These are phyloP conservation scores for Aselliscus stoliczkanus DNA, from an alignment of 2,797 vertebrate species.

Conservation along the genomic window DNA sequence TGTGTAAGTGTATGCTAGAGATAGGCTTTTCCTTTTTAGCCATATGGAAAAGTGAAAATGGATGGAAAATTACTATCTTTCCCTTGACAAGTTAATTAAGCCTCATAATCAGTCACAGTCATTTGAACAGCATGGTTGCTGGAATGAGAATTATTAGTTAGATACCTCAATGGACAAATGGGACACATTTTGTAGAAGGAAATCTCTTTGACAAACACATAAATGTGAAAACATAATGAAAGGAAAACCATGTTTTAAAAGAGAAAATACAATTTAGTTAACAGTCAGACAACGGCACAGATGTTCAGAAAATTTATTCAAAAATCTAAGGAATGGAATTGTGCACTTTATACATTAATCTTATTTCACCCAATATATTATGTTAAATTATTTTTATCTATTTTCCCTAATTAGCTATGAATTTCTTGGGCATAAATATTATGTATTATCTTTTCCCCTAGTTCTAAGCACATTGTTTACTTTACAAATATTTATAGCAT, in stretches of 20 bases:
- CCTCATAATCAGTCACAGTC: constrained; percentile 68
- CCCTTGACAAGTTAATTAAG: constrained; percentile 70
- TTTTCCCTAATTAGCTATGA: not conserved
- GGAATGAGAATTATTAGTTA: constrained; percentile 63
- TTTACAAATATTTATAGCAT: not conserved
- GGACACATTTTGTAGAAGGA: constrained; percentile 36
- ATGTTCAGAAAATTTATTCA: constrained; percentile 25
- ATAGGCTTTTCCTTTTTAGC: constrained; percentile 39
- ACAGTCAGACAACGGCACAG: not conserved
- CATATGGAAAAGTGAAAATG: constrained; percentile 66
- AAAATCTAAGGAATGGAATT: constrained; percentile 21
- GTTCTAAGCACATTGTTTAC: not conserved
- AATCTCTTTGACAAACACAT: constrained; percentile 22
- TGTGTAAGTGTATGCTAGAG: not conserved
- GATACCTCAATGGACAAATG: constrained; percentile 42
- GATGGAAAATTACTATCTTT: constrained; percentile 64
- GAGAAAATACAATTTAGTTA: constrained; percentile 19
- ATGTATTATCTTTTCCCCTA: not conserved
- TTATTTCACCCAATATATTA: not conserved
- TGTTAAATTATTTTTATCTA: constrained; percentile 8
- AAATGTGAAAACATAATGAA: constrained; percentile 52
- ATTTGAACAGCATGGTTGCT: constrained; percentile 68
- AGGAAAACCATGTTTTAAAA: constrained; percentile 39
- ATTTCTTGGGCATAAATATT: not conserved
- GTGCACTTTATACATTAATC: not conserved